phyloP scores from a whole-genome alignment of 2,113 vertebrate species.

The Hippopotamus amphibius region DNA sequence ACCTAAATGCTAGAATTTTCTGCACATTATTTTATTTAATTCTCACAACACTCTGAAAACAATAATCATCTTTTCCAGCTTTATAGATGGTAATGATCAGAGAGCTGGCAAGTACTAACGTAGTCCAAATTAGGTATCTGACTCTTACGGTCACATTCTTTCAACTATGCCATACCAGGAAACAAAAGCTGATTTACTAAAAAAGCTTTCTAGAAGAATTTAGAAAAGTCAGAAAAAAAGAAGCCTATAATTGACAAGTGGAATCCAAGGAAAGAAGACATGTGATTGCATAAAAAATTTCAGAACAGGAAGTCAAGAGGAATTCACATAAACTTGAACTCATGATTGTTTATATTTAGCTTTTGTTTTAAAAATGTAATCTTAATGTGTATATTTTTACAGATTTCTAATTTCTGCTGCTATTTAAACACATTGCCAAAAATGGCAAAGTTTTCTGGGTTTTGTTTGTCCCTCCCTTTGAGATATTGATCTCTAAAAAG shows the following conservation, averaged over 20 bases:
- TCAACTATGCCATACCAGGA: background rate
- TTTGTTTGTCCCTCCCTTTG: background rate
- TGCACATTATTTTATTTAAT: background rate
- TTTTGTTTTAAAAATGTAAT: background rate
- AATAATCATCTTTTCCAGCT: background rate
- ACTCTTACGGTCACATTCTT: background rate
- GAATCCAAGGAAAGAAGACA: conserved; percentile 19
- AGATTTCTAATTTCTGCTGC: conserved; percentile 10
- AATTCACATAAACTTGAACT: background rate
- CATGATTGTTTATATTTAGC: background rate
- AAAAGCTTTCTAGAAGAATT: background rate
- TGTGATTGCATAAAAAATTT: background rate
- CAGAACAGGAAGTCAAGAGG: background rate
- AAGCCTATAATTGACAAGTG: background rate
- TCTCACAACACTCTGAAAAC: background rate
- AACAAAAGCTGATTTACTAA: background rate
- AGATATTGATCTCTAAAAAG: background rate
- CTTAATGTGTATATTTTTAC: background rate
- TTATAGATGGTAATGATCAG: background rate
- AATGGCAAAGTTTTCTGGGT: background rate
- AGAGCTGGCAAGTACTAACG: background rate
- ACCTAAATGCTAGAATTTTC: background rate
- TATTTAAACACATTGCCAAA: background rate
- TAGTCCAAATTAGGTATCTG: background rate
- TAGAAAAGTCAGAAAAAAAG: background rate